These are phyloP conservation scores for Myripristis murdjan DNA, from an alignment of 2,797 vertebrate species.

Conservation along the genomic window DNA sequence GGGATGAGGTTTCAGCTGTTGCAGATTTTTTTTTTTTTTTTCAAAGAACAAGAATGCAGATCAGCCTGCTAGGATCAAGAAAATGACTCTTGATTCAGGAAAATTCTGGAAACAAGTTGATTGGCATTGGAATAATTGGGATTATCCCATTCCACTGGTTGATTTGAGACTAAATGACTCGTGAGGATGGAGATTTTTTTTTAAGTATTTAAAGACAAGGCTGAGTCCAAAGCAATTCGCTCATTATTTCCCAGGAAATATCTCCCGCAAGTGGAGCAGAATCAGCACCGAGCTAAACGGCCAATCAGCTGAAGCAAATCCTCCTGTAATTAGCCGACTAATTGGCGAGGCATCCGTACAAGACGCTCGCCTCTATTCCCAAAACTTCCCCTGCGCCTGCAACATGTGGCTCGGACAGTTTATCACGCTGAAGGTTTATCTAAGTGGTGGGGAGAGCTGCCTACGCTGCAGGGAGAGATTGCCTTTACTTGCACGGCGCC, in stretches of 20 bases:
- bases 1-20: too few relatives aligned
- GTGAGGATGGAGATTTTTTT: too few relatives aligned
- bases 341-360: constrained; percentile 45
- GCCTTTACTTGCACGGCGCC: constrained; percentile 78
- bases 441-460: constrained; percentile 72
- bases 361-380: constrained; percentile 40
- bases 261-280: not conserved
- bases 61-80: too few relatives aligned
- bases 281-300: constrained; percentile 6
- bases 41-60: too few relatives aligned
- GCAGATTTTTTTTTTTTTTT: too few relatives aligned
- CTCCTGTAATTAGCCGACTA: constrained; percentile 7
- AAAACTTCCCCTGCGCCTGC: constrained; percentile 60
- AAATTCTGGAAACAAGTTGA: too few relatives aligned
- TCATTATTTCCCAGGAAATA: not conserved
- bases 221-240: not conserved
- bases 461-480: constrained; percentile 79
- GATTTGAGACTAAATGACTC: too few relatives aligned
- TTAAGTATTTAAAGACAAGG: constrained; percentile 6
- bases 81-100: too few relatives aligned
- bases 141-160: too few relatives aligned
- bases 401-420: constrained; percentile 73
- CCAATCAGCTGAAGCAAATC: constrained; percentile 27
- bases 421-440: constrained; percentile 80
- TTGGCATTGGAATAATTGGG: too few relatives aligned